A percentile compares a stretch with the other conserved stretches of the same genome.
phyloP scores from a whole-genome alignment of 2,113 vertebrate genomes.

The Hippocampus comes region DNA sequence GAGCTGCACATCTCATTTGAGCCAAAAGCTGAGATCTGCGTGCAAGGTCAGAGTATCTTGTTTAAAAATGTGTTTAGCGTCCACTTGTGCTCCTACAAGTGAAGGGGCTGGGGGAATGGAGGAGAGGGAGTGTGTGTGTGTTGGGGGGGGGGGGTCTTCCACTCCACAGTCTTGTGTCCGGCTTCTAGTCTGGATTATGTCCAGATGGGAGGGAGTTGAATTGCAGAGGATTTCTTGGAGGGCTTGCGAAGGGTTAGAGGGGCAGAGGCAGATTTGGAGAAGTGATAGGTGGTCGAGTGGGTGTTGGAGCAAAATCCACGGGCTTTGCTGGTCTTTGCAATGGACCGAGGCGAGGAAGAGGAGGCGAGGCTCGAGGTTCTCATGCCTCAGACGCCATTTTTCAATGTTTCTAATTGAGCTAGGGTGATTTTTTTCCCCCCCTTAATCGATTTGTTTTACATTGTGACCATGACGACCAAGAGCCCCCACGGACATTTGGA shows the following conservation, averaged over 20 bases:
- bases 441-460: too few relatives aligned
- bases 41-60: neutral
- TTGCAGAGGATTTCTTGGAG: constrained; percentile 63
- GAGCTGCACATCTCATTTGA: too few relatives aligned
- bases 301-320: constrained; percentile 53
- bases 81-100: constrained; percentile 39
- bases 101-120: constrained; percentile 31
- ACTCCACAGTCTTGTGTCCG: constrained; percentile 60
- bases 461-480: constrained; percentile 80
- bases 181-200: constrained; percentile 70
- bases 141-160: constrained; percentile 44
- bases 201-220: constrained; percentile 72
- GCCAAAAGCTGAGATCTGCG: neutral
- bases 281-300: constrained; percentile 71
- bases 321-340: constrained; percentile 54
- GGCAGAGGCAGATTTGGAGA: constrained; percentile 65
- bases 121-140: neutral
- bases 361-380: constrained; percentile 48
- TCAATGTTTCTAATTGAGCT: neutral
- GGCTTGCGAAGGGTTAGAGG: constrained; percentile 52
- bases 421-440: neutral
- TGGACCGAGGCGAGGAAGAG: constrained; percentile 65
- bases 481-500: constrained; percentile 77
- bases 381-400: neutral
- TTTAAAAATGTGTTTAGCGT: constrained; percentile 14